Percentiles rank a stretch among this genome's conserved stretches.
phyloP scores from a whole-genome alignment of 2,797 vertebrate species.

The Zenarchopterus dispar region DNA sequence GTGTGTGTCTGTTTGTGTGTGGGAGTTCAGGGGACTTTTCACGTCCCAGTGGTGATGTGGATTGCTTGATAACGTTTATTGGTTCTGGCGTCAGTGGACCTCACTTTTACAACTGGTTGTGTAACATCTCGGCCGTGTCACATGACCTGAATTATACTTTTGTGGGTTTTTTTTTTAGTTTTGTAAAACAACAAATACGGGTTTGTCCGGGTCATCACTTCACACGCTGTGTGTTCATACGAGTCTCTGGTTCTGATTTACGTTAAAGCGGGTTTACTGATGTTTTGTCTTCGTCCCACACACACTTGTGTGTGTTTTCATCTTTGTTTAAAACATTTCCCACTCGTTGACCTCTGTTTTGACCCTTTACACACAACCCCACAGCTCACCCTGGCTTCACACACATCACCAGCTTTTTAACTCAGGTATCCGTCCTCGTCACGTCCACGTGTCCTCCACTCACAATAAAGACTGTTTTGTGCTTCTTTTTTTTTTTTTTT shows the following conservation, averaged over 20 bases:
- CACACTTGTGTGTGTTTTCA: not conserved
- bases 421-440: no score
- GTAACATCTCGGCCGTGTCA: conserved; percentile 14
- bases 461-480: not conserved
- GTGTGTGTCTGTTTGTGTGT: no score
- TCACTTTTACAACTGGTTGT: conserved; percentile 33
- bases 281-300: not conserved
- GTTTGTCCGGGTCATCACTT: not conserved
- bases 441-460: not conserved
- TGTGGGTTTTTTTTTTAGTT: not conserved
- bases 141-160: conserved; percentile 22
- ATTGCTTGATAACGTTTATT: conserved; percentile 14
- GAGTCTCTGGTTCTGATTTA: not conserved
- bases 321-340: conserved; percentile 14
- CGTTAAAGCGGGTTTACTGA: not conserved
- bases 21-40: not conserved
- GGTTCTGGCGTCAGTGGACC: conserved; percentile 6
- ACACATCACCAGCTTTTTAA: no score
- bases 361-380: conserved; percentile 22
- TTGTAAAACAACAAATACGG: not conserved
- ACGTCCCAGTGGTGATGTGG: conserved; percentile 3
- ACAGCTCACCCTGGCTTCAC: not conserved
- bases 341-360: conserved; percentile 1
- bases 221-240: no score
- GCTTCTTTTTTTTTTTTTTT: not conserved